phyloP scores from a whole-genome alignment of 2,113 vertebrate species.

The Coturnix japonica region DNA sequence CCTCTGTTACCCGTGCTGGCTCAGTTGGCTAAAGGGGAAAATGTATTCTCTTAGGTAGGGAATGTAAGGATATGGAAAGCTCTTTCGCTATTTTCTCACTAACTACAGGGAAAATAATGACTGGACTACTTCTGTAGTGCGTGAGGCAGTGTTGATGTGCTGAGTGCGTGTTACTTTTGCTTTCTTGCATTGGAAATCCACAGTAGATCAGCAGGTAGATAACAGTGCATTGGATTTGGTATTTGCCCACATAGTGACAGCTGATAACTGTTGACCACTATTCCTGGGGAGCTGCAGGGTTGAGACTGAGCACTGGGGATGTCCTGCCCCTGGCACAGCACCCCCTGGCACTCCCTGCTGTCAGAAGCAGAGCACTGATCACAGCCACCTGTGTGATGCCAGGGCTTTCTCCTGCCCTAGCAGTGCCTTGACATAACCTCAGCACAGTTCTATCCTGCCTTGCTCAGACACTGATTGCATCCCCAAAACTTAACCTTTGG shows the following conservation, averaged over 20 bases:
- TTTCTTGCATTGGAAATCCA: conserved; percentile 8
- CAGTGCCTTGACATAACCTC: background rate
- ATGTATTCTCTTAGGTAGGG: background rate
- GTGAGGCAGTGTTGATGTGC: conserved; percentile 17
- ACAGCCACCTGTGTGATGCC: conserved; percentile 36
- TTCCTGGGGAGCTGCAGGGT: conserved; percentile 28
- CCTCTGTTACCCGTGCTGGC: background rate
- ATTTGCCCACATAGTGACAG: conserved; percentile 20
- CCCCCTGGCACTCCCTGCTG: background rate
- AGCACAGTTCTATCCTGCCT: background rate
- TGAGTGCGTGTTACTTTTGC: background rate
- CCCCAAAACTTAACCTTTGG: conserved; percentile 53
- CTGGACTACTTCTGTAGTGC: background rate
- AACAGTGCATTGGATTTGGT: background rate
- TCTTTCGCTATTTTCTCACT: conserved; percentile 25
- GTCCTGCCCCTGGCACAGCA: background rate
- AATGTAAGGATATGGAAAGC: background rate
- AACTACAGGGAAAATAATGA: background rate
- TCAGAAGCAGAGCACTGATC: background rate
- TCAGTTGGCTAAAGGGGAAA: background rate
- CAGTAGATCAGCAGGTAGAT: conserved; percentile 9
- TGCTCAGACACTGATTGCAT: background rate
- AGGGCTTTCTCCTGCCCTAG: background rate
- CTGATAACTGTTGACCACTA: conserved; percentile 9
- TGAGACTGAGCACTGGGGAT: conserved; percentile 4